Base-by-base conservation (phyloP, 2,797 vertebrate species). In the Onychomys arenicola region DNA sequence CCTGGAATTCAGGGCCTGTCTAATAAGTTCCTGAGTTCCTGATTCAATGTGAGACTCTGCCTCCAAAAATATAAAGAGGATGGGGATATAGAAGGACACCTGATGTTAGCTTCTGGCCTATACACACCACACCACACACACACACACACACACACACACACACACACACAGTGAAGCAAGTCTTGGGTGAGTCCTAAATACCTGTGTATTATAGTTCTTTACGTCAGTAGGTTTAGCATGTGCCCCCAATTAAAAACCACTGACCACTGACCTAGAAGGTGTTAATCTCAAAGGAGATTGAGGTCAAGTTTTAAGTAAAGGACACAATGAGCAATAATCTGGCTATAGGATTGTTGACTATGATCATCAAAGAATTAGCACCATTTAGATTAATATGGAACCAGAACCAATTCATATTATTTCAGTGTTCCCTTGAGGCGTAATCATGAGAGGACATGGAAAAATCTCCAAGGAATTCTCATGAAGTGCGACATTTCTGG, bases 301-400 rank as follows among this genome's bases (percentile, higher is more conserved):
- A 29, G n/a, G 5, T 25, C 71, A 87, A 69, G 12, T 92, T 76
- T 92, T 92, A 83, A 89, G 89, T 77, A 78, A 32, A 37, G 69
- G 13, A 92, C 90, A 85, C 40, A 16, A 23, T 65, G n/a, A 61
- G 6, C 40, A 0, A 75, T 76, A 65, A 21, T 59, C 75, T 11
- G 19, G 34, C 27, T 73, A 0, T 29, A 59, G 11, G 37, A 13
- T 23, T 52, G 2, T 46, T 81, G 67, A 91, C 59, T 37, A 57
- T 63, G 5, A 89, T 34, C 49, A 82, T 23, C 67, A 40, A 75
- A 76, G 6, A 89, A 29, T 69, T 19, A 67, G 17, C n/a, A 23
- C 16, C 87, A 34, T 21, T 34, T 83, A 57, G 34, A 65, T 21
- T 81, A 93, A 63, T 37, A 82, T 0, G 34, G 46, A 19, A 94